Percentiles rank a stretch among this genome's conserved stretches.
These are phyloP conservation scores for Cosmia pyralina DNA, from an alignment of 2,888 invertebrate species.

Conservation along the genomic window DNA sequence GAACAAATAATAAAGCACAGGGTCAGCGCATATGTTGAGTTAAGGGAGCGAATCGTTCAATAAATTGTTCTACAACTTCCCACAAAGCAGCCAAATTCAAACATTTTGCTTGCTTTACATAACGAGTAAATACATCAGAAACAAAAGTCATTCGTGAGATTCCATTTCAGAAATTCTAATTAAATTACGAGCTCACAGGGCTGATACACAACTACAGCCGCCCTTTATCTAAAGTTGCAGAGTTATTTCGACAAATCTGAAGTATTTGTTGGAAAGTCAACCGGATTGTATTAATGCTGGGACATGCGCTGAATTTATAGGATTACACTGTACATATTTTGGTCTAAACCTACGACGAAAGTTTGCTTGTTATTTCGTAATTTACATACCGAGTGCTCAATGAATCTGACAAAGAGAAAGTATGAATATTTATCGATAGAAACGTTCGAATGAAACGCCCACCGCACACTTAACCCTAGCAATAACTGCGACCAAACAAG, in stretches of 20 bases:
- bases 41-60: slow-evolving; percentile 64
- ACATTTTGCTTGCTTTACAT: slow-evolving; percentile 70
- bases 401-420: slow-evolving; percentile 29
- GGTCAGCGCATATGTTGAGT: slow-evolving; percentile 70
- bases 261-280: slow-evolving; percentile 79
- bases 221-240: slow-evolving; percentile 82
- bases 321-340: slow-evolving; percentile 73
- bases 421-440: slow-evolving; percentile 38
- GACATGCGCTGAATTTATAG: slow-evolving; percentile 72
- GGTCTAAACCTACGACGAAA: slow-evolving; percentile 56
- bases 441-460: slow-evolving; percentile 2
- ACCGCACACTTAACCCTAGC: slow-evolving; percentile 41
- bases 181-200: slow-evolving; percentile 78
- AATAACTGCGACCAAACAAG: slow-evolving; percentile 47
- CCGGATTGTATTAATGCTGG: slow-evolving; percentile 72
- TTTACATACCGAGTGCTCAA: slow-evolving; percentile 51
- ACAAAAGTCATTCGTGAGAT: slow-evolving; percentile 83
- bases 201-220: slow-evolving; percentile 78
- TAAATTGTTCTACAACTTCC: slow-evolving; percentile 72
- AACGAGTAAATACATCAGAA: slow-evolving; percentile 77
- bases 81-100: slow-evolving; percentile 67
- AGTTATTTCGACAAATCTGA: slow-evolving; percentile 83
- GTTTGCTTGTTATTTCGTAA: slow-evolving; percentile 56
- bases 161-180: slow-evolving; percentile 84
- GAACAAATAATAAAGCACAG: slow-evolving; percentile 71